Evolutionary conservation across 2,888 invertebrate species (phyloP), one percentile per base, ranked within the genome.

Genomic region (Drosophila bunnanda): DNA sequence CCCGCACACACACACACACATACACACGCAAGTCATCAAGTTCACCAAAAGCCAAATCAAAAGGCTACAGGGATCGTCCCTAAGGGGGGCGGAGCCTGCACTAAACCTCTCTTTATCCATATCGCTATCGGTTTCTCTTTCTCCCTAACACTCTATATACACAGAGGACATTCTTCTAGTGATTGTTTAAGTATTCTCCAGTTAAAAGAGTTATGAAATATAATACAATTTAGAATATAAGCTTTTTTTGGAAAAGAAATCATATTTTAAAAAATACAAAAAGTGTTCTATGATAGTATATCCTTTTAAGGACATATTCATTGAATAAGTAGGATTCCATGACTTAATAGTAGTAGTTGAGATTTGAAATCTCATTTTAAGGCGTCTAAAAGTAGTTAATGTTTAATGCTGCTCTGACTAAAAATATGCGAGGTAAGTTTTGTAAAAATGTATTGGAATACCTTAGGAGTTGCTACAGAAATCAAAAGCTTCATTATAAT

Each of bases 41-140:
- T 77, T 79, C 68, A 69, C 36, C 44, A 55, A 76, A 79, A 68
- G 70, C 61, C 85, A 79, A 77, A 79, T 79, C 82, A 76, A 76
- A 72, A 56, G 73, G 60, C 72, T 65, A 61, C 55, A 68, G 44
- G 62, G 59, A 52, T 43, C 65, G 44, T 28, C 65, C 54, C 43
- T 28, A 43, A 41, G 44, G 44, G 62, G 60, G 65, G 39, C 46
- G 61, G 61, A 54, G 36, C 32, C n/a, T 8, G 41, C 20, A 39
- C 38, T 64, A 64, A 65, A 62, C 64, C 48, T 12, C 34, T 20
- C 44, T 58, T 39, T 59, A 39, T 59, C 30, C 22, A 8, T 34
- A 38, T 39, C 30, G 38, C 34, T 61, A 38, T 39, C 36, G 46
- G 22, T 20, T 13, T 43, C 17, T 52, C 56, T n/a, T 17, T 22